Conservation (phyloP, 2,113 vertebrate species). For the Cololabis saira region DNA sequence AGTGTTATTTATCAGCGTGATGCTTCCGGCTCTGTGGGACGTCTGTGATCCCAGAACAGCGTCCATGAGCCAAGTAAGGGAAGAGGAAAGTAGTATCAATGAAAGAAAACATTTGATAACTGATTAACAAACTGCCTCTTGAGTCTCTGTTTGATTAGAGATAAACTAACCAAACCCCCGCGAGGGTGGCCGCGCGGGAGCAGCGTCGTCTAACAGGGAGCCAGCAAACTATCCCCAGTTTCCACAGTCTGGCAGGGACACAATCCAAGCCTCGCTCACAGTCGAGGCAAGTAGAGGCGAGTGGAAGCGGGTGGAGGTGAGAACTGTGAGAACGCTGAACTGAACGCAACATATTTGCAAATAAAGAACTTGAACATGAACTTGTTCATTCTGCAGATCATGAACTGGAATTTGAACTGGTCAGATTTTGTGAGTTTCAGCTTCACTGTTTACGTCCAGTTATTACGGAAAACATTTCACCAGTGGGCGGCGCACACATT, state of each 20-base stretch:
- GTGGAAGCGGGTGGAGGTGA: slow-evolving; percentile 29
- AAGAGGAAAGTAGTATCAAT: slow-evolving; percentile 30
- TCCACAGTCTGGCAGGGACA: slow-evolving; percentile 60
- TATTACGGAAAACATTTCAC: too few species aligned
- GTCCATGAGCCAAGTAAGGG: slow-evolving; percentile 1
- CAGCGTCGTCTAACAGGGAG: slow-evolving; percentile 44
- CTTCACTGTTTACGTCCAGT: too few species aligned
- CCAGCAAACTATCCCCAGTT: slow-evolving; percentile 34
- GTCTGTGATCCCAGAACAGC: slow-evolving; percentile 18
- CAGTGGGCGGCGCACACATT: too few species aligned
- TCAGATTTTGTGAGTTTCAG: too few species aligned
- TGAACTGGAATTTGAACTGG: too few species aligned
- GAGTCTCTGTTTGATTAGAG: slow-evolving; percentile 21
- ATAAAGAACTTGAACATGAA: too few species aligned
- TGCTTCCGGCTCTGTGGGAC: slow-evolving; percentile 11
- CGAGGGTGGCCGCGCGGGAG: slow-evolving; percentile 44
- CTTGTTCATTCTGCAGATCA: too few species aligned
- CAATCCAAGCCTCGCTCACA: slow-evolving; percentile 42
- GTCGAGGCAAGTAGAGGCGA: slow-evolving; percentile 55
- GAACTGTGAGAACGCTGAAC: slow-evolving; percentile 30
- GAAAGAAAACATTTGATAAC: slow-evolving; percentile 40
- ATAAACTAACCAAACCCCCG: slow-evolving; percentile 14
- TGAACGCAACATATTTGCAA: too few species aligned
- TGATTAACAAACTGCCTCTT: slow-evolving; percentile 20
- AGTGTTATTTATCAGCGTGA: slow-evolving; percentile 7